phyloP scores from a whole-genome alignment of 2,888 invertebrate genomes.

The Prostheceraeus crozeri region DNA sequence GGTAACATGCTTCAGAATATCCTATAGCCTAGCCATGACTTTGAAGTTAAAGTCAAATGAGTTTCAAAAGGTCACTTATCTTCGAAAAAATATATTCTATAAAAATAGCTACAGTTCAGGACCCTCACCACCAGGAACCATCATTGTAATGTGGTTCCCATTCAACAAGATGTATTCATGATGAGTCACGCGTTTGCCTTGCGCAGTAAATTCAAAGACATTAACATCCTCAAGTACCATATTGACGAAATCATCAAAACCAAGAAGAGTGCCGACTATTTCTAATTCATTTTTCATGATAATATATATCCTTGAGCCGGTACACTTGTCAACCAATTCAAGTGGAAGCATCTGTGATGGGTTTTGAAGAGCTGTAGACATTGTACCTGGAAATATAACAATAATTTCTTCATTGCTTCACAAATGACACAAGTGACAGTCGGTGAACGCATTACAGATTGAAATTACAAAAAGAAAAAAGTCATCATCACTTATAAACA shows the following conservation, averaged over 20 bases:
- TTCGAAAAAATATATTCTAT: background rate
- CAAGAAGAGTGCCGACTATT: constrained; percentile 91
- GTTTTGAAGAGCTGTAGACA: no score
- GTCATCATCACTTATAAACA: no score
- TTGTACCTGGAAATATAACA: no score
- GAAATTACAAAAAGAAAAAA: no score
- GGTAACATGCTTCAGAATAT: no score
- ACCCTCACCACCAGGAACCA: constrained; percentile 58
- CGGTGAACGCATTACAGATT: no score
- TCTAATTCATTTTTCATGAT: constrained; percentile 99
- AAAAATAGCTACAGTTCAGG: constrained; percentile 43
- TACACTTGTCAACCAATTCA: constrained; percentile 98
- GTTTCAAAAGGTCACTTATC: no score
- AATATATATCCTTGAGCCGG: constrained; percentile 95
- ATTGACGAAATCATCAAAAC: constrained; percentile 85
- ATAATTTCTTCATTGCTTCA: no score
- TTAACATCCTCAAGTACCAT: constrained; percentile 96
- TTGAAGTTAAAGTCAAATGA: no score
- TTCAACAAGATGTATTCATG: constrained; percentile 93
- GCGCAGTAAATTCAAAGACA: constrained; percentile 92
- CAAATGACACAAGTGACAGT: no score
- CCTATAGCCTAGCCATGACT: no score
- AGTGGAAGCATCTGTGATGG: constrained; percentile 35
- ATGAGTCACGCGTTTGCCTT: constrained; percentile 80
- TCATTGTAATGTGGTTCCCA: constrained; percentile 99